These are phyloP conservation scores for Mimas tiliae DNA, from an alignment of 2,888 invertebrate species.

Conservation along the genomic window DNA sequence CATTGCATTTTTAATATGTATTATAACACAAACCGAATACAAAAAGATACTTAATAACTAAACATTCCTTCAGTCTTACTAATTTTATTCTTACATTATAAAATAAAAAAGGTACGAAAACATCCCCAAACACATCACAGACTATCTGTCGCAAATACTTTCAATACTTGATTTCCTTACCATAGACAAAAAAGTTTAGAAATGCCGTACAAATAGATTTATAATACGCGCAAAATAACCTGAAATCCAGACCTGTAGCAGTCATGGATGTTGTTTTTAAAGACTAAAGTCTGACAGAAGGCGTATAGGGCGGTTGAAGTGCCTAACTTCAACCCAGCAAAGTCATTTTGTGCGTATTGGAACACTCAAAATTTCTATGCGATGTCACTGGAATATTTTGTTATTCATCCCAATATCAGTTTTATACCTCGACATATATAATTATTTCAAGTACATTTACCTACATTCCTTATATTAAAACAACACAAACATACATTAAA, in stretches of 20 bases:
- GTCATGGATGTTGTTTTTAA: no score
- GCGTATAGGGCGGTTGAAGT: no score
- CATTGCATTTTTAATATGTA: not conserved
- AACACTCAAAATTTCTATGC: no score
- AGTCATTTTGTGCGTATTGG: no score
- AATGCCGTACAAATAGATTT: not conserved
- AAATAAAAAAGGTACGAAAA: conserved; percentile 30
- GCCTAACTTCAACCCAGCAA: no score
- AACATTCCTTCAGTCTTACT: conserved; percentile 44
- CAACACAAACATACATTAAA: not conserved
- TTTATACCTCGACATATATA: no score
- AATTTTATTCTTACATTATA: conserved; percentile 36
- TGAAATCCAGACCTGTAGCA: no score
- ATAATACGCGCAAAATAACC: not conserved
- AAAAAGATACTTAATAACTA: conserved; percentile 33
- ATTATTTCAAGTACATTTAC: not conserved
- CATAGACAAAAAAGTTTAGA: not conserved
- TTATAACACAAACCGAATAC: conserved; percentile 14
- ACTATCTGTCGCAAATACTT: conserved; percentile 37
- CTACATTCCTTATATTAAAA: not conserved
- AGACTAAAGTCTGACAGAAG: no score
- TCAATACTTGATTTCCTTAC: conserved; percentile 23
- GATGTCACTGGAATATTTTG: no score
- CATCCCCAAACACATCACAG: conserved; percentile 42
- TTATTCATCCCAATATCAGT: no score